A percentile compares a stretch with the other conserved stretches of the same genome.
Conservation (phyloP, 2,797 vertebrate genomes). For the Phaenicophaeus curvirostris region DNA sequence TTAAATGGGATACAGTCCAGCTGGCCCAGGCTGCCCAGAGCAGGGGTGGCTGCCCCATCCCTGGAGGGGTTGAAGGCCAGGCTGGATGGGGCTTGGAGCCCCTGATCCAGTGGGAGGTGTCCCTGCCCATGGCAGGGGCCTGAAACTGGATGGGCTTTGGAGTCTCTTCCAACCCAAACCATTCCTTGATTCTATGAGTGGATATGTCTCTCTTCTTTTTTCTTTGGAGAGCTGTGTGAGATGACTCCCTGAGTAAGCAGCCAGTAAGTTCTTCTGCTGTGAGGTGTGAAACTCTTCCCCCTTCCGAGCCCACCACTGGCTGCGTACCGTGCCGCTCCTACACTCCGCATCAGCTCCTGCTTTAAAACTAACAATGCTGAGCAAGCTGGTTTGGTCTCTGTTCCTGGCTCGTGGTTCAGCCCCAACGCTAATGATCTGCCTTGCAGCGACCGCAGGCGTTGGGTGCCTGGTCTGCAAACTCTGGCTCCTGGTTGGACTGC, state of each 20-base stretch:
- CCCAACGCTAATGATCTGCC: neutral
- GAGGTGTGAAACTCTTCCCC: neutral
- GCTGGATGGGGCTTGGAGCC: no score
- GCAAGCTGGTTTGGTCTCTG: neutral
- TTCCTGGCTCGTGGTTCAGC: neutral
- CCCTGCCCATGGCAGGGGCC: no score
- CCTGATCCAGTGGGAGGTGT: no score
- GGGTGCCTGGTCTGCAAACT: neutral
- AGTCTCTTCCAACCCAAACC: no score
- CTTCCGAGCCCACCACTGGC: neutral
- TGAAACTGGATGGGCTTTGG: no score
- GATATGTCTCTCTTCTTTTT: neutral
- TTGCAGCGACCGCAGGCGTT: neutral
- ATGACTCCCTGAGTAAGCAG: neutral
- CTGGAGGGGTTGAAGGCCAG: no score
- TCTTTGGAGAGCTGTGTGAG: neutral
- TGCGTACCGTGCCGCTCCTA: rapidly evolving
- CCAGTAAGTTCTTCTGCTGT: neutral
- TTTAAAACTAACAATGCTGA: neutral
- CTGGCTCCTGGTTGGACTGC: neutral
- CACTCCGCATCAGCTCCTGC: neutral
- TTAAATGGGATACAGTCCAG: neutral
- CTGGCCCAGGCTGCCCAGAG: no score
- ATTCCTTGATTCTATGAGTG: neutral
- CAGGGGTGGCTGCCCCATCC: no score